Percentiles rank a stretch among this genome's conserved stretches.
Conservation (phyloP, 2,113 vertebrate species). For the Takifugu bimaculatus region DNA sequence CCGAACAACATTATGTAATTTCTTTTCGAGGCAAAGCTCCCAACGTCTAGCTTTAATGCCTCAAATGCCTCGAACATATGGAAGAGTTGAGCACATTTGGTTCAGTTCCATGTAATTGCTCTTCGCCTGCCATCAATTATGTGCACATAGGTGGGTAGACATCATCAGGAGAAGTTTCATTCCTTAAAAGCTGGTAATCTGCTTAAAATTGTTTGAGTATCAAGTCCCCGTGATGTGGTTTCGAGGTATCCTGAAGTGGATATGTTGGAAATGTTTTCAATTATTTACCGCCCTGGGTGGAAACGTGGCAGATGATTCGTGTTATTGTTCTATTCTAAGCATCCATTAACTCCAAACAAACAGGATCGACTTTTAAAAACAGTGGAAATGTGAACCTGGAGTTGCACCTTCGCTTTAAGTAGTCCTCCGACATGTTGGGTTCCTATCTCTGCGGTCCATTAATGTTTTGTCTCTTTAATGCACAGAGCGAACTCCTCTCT, state of each 20-base stretch:
- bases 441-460: conserved; percentile 11
- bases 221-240: not conserved
- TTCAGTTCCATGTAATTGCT: conserved; percentile 56
- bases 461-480: conserved; percentile 25
- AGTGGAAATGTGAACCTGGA: conserved; percentile 10
- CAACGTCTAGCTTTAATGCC: too few species aligned
- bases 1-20: not conserved
- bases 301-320: conserved; percentile 8
- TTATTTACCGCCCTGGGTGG: conserved; percentile 4
- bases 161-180: conserved; percentile 9
- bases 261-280: not conserved
- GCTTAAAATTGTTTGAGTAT: conserved; percentile 3
- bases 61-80: conserved; percentile 20
- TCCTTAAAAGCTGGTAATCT: conserved; percentile 20
- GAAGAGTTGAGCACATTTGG: conserved; percentile 59
- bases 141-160: conserved; percentile 32
- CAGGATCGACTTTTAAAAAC: conserved; percentile 1
- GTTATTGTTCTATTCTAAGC: not conserved
- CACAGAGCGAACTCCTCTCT: not conserved
- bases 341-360: conserved; percentile 4
- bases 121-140: conserved; percentile 71
- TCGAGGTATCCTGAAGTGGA: not conserved
- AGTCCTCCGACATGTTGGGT: not conserved
- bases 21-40: not conserved
- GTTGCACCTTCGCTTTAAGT: conserved; percentile 17